Conservation (phyloP, 92 coral and sea anemone species). For the Parazoanthus darwini region DNA sequence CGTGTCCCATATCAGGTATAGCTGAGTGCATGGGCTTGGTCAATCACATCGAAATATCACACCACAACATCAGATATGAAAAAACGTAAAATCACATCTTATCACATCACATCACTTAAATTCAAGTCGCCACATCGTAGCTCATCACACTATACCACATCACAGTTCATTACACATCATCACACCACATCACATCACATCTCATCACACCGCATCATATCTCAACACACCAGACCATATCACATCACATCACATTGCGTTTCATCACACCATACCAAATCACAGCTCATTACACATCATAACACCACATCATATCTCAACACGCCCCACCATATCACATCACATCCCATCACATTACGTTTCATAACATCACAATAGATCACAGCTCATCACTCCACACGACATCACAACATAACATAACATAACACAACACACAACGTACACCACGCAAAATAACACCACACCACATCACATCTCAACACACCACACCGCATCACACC, state of each 20-base stretch:
- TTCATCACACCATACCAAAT: background rate
- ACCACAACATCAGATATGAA: background rate
- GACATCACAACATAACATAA: background rate
- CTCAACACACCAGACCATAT: background rate
- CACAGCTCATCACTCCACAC: background rate
- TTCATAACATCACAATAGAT: background rate
- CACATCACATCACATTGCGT: background rate
- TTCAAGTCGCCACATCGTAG: background rate
- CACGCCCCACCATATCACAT: background rate
- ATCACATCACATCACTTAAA: background rate
- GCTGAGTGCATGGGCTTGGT: background rate
- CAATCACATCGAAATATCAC: background rate
- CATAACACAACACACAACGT: background rate
- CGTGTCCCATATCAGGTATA: background rate
- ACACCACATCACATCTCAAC: background rate
- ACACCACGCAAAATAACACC: background rate
- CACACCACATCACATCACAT: background rate
- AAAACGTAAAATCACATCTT: background rate
- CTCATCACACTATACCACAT: background rate
- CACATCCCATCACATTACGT: background rate
- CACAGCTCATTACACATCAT: background rate
- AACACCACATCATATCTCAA: background rate
- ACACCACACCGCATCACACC: background rate
- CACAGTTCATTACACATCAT: background rate
- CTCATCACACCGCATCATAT: background rate